These are phyloP conservation scores for Colistium nudipinnis DNA, from an alignment of 2,113 vertebrate genomes.

Conservation along the genomic window DNA sequence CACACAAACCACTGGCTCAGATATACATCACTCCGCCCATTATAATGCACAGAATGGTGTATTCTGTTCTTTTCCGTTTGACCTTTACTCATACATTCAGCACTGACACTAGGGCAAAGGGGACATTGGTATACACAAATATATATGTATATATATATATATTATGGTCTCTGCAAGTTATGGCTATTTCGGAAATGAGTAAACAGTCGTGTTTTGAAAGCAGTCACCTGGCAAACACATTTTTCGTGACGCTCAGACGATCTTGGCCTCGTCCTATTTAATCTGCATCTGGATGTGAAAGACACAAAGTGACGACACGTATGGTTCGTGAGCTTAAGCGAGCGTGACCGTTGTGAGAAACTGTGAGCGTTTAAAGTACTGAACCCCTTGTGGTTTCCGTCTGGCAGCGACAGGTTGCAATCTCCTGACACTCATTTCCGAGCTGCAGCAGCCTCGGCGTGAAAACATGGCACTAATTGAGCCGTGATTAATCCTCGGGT, in stretches of 20 bases:
- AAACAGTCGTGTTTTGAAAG: slow-evolving; percentile 48
- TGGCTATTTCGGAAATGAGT: slow-evolving; percentile 47
- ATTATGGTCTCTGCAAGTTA: slow-evolving; percentile 14
- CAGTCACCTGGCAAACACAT: slow-evolving; percentile 48
- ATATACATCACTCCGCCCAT: too few species aligned
- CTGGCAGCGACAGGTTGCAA: slow-evolving; percentile 17
- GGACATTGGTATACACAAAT: slow-evolving; percentile 21
- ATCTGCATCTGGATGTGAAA: slow-evolving; percentile 10
- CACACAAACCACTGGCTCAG: too few species aligned
- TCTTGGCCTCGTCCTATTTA: neutral
- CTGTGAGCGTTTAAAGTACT: slow-evolving; percentile 1
- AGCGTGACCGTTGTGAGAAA: neutral
- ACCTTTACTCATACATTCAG: slow-evolving; percentile 25
- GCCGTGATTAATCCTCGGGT: slow-evolving; percentile 27
- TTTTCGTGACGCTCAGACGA: slow-evolving; percentile 4
- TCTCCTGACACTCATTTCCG: slow-evolving; percentile 31
- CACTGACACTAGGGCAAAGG: slow-evolving; percentile 1
- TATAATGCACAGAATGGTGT: too few species aligned
- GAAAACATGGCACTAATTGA: slow-evolving; percentile 40
- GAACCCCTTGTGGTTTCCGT: slow-evolving; percentile 20
- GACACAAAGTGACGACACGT: too few species aligned
- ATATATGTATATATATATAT: neutral
- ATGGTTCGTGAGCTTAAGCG: too few species aligned
- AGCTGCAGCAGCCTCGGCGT: slow-evolving; percentile 30
- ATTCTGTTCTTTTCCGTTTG: slow-evolving; percentile 43